phyloP scores from a whole-genome alignment of 2,888 invertebrate species.

The Agrochola lychnidis region DNA sequence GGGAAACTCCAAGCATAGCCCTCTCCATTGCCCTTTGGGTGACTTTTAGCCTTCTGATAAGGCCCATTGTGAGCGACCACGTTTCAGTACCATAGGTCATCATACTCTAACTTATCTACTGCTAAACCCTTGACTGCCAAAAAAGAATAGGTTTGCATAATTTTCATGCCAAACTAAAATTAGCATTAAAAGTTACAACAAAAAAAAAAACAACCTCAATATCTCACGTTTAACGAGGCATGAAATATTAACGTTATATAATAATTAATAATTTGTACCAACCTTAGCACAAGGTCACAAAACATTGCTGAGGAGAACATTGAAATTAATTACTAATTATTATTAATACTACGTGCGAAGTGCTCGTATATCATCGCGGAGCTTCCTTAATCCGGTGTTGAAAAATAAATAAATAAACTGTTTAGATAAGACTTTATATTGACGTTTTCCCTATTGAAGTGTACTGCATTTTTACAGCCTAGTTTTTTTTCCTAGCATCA shows the following conservation, averaged over 20 bases:
- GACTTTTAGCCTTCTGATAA: too few relatives aligned
- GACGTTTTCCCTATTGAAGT: constrained; percentile 24
- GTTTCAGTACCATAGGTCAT: too few relatives aligned
- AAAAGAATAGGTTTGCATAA: background rate
- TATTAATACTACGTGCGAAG: constrained; percentile 32
- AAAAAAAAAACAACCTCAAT: constrained; percentile 48
- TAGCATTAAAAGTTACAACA: background rate
- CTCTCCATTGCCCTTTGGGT: too few relatives aligned
- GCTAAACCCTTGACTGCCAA: background rate
- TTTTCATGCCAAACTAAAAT: constrained; percentile 1
- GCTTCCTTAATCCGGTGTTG: constrained; percentile 66
- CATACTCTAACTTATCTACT: too few relatives aligned
- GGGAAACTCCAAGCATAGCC: too few relatives aligned
- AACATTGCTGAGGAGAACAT: constrained; percentile 42
- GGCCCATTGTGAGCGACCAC: too few relatives aligned
- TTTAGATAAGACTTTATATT: constrained; percentile 7
- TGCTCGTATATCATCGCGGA: constrained; percentile 30
- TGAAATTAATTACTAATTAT: constrained; percentile 56
- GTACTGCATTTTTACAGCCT: background rate
- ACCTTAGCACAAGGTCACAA: constrained; percentile 54
- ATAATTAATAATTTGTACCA: constrained; percentile 41
- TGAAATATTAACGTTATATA: constrained; percentile 61
- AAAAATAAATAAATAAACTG: constrained; percentile 25
- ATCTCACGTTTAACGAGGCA: constrained; percentile 51
- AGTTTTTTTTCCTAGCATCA: too few relatives aligned